Evolutionary conservation across 2,888 invertebrate species (phyloP), one percentile per base, ranked within the genome.

Genomic region (Calameuta filiformis): DNA sequence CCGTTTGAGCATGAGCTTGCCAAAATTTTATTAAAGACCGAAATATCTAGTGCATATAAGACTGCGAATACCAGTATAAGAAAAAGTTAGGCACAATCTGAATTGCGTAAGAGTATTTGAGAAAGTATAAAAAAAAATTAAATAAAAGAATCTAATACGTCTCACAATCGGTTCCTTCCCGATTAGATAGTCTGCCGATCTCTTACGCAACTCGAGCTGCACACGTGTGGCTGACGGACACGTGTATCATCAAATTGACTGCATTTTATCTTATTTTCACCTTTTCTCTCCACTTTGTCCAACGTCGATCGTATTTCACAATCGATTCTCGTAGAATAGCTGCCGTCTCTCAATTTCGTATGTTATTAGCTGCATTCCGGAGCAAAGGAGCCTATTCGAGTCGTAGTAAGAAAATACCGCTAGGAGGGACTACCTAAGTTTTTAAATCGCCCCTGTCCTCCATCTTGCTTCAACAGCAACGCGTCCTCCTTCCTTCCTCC

Each of bases 341-440:
- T 23, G 6, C 71, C 9, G 71, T 71, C 71, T 71, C 31, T 30
- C 23, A 33, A 33, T 15, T 34, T 71, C 12, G 9, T 71, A 30
- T 3, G 71, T 71, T 71, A 15, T 71, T 56, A 23, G 23, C 23
- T 23, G 23, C 56, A 9, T 56, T 6, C 6, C 15, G 56, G 56
- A 56, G 9, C 23, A 30, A 33, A 34, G 23, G 35, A 3, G 35
- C 30, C 23, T 34, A n/a, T 37, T 37, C 35, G 35, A 83, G 78
- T 82, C 83, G 86, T 85, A 84, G 71, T 71, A 71, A 33, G 34
- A 85, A 87, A 87, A 87, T 86, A 88, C 87, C 88, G 85, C 84
- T 82, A 85, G 82, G 82, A 83, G 83, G 82, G 56, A 83, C 84
- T 84, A 86, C 83, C 86, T 84, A 81, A 83, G 84, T 87, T 88